Evolutionary conservation across 2,888 invertebrate genomes (phyloP).

Genomic region (Eristalinus sepulchralis): DNA sequence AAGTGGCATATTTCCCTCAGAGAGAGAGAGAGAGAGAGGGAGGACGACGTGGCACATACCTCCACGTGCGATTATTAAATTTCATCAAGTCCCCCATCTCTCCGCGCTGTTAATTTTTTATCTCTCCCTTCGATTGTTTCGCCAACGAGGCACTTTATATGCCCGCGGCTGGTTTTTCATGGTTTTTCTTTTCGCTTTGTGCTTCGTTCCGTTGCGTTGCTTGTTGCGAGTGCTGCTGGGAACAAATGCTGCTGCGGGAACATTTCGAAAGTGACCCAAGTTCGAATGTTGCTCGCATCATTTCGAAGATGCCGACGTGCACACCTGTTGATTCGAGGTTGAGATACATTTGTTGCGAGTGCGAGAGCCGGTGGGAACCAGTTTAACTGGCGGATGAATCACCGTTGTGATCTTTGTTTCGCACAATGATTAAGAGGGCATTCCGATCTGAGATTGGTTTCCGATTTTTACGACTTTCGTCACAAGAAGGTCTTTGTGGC

Average conservation of each 20-base stretch:
- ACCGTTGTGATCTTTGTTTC: background rate
- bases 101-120: background rate
- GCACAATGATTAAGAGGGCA: background rate
- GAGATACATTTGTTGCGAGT: background rate
- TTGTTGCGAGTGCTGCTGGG: background rate
- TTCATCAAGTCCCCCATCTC: slow-evolving; percentile 6
- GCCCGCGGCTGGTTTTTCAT: background rate
- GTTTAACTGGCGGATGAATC: background rate
- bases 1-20: background rate
- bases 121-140: background rate
- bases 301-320: background rate
- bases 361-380: background rate
- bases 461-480: background rate
- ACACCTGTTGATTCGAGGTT: background rate
- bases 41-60: slow-evolving; percentile 19
- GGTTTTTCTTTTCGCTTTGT: background rate
- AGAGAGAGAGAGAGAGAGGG: no score
- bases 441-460: background rate
- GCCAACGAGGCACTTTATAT: background rate
- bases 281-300: background rate
- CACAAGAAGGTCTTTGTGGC: background rate
- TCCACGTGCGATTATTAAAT: slow-evolving; percentile 47
- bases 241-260: background rate
- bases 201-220: background rate
- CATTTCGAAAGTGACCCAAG: background rate